Conservation (phyloP, 2,113 vertebrate species). For the Sialia sialis region DNA sequence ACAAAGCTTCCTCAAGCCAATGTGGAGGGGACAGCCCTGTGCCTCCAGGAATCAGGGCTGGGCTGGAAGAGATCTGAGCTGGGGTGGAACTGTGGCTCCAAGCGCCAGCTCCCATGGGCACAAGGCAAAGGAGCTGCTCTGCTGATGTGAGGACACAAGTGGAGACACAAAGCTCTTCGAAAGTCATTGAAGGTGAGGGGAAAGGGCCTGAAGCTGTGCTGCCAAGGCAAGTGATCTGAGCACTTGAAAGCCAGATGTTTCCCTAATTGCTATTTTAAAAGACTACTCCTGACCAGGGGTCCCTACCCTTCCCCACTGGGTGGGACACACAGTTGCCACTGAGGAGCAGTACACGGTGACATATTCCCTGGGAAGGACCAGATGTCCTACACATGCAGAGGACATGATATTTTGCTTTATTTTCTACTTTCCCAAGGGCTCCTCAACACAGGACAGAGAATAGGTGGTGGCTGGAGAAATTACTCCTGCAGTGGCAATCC, state of each 20-base stretch:
- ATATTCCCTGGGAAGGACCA: neutral
- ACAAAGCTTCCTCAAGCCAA: neutral
- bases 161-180: neutral
- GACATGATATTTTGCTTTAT: neutral
- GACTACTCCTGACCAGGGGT: neutral
- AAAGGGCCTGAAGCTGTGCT: neutral
- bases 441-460: neutral
- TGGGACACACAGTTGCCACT: neutral
- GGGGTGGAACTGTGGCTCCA: neutral
- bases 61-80: neutral
- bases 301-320: neutral
- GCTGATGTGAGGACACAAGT: rapidly evolving
- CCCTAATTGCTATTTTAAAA: neutral
- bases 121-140: neutral
- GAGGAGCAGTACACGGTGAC: rapidly evolving
- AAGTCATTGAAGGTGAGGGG: neutral
- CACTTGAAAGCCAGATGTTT: neutral
- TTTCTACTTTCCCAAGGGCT: neutral
- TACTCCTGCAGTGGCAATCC: neutral
- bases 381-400: neutral
- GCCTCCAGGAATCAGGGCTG: neutral
- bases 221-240: neutral
- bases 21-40: rapidly evolving
- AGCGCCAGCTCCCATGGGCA: neutral
- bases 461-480: neutral